Conservation (phyloP, 2,113 vertebrate genomes). For the Phaethornis superciliosus region DNA sequence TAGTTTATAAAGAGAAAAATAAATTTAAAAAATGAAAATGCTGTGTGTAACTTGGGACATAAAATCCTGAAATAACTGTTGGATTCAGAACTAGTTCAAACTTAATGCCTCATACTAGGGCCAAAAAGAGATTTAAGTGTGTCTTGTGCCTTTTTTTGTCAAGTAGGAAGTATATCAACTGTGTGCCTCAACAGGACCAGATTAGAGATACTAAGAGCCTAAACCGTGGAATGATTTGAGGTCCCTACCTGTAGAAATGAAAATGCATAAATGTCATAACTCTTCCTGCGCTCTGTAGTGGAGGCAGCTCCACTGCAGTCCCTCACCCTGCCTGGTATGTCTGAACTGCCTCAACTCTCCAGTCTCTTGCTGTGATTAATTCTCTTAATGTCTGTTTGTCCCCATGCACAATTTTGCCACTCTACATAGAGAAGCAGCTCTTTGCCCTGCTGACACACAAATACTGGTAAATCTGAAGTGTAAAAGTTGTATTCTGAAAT, state of each 20-base stretch:
- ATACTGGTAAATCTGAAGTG: slow-evolving; percentile 3
- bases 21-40: slow-evolving; percentile 36
- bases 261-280: slow-evolving; percentile 81
- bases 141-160: slow-evolving; percentile 60
- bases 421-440: slow-evolving; percentile 41
- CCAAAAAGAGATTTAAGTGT: slow-evolving; percentile 75
- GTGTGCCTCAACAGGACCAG: slow-evolving; percentile 62
- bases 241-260: slow-evolving; percentile 80
- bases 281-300: slow-evolving; percentile 63
- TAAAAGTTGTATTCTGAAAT: not conserved
- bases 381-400: slow-evolving; percentile 53
- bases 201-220: slow-evolving; percentile 74
- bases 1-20: not conserved
- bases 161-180: slow-evolving; percentile 75
- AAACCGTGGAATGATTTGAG: slow-evolving; percentile 73
- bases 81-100: slow-evolving; percentile 72
- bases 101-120: slow-evolving; percentile 67
- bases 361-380: slow-evolving; percentile 73
- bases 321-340: slow-evolving; percentile 72
- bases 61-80: slow-evolving; percentile 61
- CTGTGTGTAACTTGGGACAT: slow-evolving; percentile 15
- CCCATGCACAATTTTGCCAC: slow-evolving; percentile 61
- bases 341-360: slow-evolving; percentile 75
- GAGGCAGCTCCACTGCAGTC: slow-evolving; percentile 69
- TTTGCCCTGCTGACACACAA: slow-evolving; percentile 31